Percentiles rank a stretch among this genome's conserved stretches.
Conservation (phyloP, 2,113 vertebrate species). For the Cebus imitator region DNA sequence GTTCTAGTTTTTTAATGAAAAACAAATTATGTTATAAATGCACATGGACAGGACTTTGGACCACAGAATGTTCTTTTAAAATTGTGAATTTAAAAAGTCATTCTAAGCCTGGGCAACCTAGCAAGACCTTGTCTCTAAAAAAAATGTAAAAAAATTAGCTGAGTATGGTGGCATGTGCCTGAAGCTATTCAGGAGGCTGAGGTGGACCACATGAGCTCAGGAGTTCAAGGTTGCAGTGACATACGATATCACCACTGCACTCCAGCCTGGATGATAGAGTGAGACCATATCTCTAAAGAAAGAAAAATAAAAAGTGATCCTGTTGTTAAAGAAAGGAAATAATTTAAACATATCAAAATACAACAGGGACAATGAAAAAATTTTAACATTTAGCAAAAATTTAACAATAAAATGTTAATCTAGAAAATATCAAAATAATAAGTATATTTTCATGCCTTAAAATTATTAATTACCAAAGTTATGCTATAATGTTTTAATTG, state of each 20-base stretch:
- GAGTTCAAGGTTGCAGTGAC: no score
- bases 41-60: background rate
- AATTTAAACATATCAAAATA: background rate
- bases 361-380: background rate
- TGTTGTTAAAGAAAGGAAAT: background rate
- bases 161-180: no score
- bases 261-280: no score
- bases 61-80: background rate
- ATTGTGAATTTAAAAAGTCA: conserved; percentile 13
- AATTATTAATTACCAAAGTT: background rate
- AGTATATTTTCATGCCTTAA: background rate
- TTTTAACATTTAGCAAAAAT: background rate
- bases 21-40: conserved; percentile 19
- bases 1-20: conserved; percentile 10
- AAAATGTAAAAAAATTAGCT: no score
- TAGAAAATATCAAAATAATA: background rate
- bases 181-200: no score
- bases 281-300: no score
- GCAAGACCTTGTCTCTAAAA: no score
- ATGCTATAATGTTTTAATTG: background rate
- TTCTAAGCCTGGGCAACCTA: background rate
- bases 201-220: no score
- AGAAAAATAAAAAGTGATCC: background rate
- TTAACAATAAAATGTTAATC: background rate
- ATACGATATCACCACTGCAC: no score